These are phyloP conservation scores for Apis florea DNA, from an alignment of 1,140 invertebrate genomes.

Conservation along the genomic window DNA sequence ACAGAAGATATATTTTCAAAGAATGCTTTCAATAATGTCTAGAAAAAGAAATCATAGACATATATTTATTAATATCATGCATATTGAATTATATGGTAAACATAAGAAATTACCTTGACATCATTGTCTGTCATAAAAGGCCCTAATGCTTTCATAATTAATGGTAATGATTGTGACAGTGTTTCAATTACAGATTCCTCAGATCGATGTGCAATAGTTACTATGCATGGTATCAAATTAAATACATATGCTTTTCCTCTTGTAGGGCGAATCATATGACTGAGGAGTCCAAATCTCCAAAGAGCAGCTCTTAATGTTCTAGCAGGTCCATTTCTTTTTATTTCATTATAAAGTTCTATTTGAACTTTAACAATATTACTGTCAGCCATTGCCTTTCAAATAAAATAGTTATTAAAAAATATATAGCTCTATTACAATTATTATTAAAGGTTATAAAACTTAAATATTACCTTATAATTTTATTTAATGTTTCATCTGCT, in stretches of 20 bases:
- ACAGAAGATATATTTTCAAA: constrained; percentile 84
- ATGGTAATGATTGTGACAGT: constrained; percentile 84
- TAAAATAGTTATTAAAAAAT: constrained; percentile 40
- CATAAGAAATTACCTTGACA: constrained; percentile 82
- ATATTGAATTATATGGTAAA: constrained; percentile 20
- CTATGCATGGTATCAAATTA: constrained; percentile 87
- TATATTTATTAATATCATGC: constrained; percentile 52
- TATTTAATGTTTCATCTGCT: constrained; percentile 90
- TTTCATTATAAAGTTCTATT: constrained; percentile 90
- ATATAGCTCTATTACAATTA: neutral
- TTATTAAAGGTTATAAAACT: neutral
- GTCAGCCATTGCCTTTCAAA: constrained; percentile 82
- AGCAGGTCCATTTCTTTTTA: constrained; percentile 87
- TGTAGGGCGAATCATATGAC: constrained; percentile 85
- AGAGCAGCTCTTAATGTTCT: constrained; percentile 87
- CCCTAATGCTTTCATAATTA: constrained; percentile 87
- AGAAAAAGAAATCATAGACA: constrained; percentile 37
- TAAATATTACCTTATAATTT: constrained; percentile 83
- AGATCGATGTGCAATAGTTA: constrained; percentile 84
- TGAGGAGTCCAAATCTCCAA: constrained; percentile 87
- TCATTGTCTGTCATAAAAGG: constrained; percentile 88
- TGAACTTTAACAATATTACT: constrained; percentile 86
- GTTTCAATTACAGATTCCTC: constrained; percentile 89
- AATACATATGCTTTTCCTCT: constrained; percentile 89
- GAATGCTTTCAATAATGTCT: constrained; percentile 85